Base-by-base conservation (phyloP, 2,888 invertebrate genomes). In the Steinernema carpocapsae region DNA sequence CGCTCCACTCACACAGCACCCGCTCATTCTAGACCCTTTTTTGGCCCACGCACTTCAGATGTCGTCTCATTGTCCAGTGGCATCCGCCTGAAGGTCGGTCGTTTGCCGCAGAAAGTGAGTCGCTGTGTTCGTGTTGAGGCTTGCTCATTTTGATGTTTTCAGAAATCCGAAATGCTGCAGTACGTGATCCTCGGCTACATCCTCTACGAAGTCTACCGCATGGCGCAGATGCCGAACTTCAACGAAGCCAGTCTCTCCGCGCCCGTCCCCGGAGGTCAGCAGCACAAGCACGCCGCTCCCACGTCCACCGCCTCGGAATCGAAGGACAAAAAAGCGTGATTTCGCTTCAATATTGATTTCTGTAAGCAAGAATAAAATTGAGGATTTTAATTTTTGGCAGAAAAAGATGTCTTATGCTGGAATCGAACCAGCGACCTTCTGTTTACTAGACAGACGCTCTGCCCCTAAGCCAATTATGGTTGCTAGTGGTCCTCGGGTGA, bases 391-490 rank as follows among this genome's bases (percentile, higher is more conserved):
- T n/a, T n/a, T n/a, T n/a, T n/a, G n/a, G n/a, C n/a, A n/a, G n/a
- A n/a, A n/a, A n/a, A n/a, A n/a, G n/a, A n/a, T 78, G 78, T 78
- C 78, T 78, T 76, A 80, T 79, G 81, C 79, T 81, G 80, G 83
- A 80, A 83, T 83, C 80, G 82, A 83, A 83, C 83, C 83, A 80
- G 80, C 80, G 83, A 84, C 83, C 83, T 84, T 84, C 83, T 82
- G 83, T 83, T 83, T 83, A 83, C 83, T 79, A 83, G 83, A 83
- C 83, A 81, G 81, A 83, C 83, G 83, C 83, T 83, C 83, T 83
- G 82, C 83, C 82, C 79, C 82, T 83, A 81, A 83, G 83, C 83
- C 80, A 83, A 80, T 64, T n/a, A n/a, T n/a, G n/a, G n/a, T n/a
- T n/a, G n/a, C n/a, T n/a, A n/a, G n/a, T n/a, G n/a, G n/a, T n/a